phyloP scores from a whole-genome alignment of 2,797 vertebrate genomes.

The Serranus cabrilla region DNA sequence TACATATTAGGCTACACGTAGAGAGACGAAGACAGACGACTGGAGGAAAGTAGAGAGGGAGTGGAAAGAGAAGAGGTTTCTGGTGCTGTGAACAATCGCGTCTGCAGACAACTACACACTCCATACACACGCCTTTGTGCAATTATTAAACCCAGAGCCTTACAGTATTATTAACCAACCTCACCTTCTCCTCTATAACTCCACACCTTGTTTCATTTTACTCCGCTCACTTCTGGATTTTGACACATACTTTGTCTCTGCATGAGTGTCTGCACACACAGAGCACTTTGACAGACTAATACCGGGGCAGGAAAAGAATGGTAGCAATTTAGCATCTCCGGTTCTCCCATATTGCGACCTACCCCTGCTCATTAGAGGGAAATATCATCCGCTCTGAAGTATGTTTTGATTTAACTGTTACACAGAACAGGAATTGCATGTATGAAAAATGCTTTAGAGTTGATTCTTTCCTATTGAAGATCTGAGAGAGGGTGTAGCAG shows the following conservation, averaged over 20 bases:
- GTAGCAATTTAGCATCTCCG: constrained; percentile 78
- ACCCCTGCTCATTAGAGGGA: constrained; percentile 72
- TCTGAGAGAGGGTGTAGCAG: constrained; percentile 25
- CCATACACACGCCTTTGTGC: constrained; percentile 16
- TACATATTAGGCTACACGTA: neutral
- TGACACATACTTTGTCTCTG: constrained; percentile 58
- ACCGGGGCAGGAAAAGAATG: constrained; percentile 55
- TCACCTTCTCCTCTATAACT: constrained; percentile 43
- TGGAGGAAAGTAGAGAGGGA: neutral
- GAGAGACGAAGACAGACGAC: constrained; percentile 23
- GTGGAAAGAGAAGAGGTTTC: constrained; percentile 18
- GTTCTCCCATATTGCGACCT: constrained; percentile 70
- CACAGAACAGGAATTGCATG: constrained; percentile 23
- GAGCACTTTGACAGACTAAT: constrained; percentile 54
- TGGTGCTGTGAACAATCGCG: constrained; percentile 22
- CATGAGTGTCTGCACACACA: constrained; percentile 51
- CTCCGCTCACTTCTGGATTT: constrained; percentile 51
- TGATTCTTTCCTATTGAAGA: constrained; percentile 30
- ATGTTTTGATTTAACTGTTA: constrained; percentile 56
- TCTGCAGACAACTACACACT: constrained; percentile 23
- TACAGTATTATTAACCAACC: constrained; percentile 34
- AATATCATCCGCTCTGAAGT: constrained; percentile 55
- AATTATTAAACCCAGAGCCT: constrained; percentile 52
- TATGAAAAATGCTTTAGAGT: constrained; percentile 39
- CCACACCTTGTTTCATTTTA: constrained; percentile 67